Base-by-base conservation (phyloP, 1,140 invertebrate species). In the Argopecten irradians region DNA sequence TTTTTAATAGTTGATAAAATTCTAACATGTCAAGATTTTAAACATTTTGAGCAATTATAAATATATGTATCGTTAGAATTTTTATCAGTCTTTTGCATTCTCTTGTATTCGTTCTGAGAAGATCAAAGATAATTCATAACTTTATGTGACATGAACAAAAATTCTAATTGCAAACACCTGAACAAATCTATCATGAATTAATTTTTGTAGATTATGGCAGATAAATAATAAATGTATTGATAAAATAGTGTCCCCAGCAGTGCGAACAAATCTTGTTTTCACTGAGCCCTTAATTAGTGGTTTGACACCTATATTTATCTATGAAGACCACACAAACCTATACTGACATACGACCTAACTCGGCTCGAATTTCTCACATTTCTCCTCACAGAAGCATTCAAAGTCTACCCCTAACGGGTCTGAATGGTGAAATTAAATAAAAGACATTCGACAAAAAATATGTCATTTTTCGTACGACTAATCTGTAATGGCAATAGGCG, bases 211-310 rank as follows among this genome's bases (percentile, higher is more conserved):
- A 71, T 71, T 71, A 71, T 71, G 55, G 16, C 55, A 71, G 55
- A 71, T 71, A 28, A 28, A 28, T 28, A 71, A 28, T 55, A 71
- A 71, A n/a, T 28, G n/a, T 71, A 71, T 28, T 71, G 1, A 28
- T n/a, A 28, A 28, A 16, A 71, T 28, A 3, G 22, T 71, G n/a
- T 71, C 28, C 55, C 8, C 55, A n/a, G 14, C 8, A 71, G 1
- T 71, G 28, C 22, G n/a, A 28, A 71, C 22, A 8, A n/a, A 71
- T 71, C n/a, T 28, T n/a, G 55, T 71, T 71, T n/a, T 71, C n/a
- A 71, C 28, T 71, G 55, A 71, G 55, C 55, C 55, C 55, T 5
- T 71, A 71, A 71, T 71, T 71, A 71, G 55, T 71, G 55, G 55
- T 16, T 22, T 71, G 55, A 71, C 55, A 71, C 55, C 55, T 71